phyloP scores from a whole-genome alignment of 2,113 vertebrate species.

The Halcyon malimbica region DNA sequence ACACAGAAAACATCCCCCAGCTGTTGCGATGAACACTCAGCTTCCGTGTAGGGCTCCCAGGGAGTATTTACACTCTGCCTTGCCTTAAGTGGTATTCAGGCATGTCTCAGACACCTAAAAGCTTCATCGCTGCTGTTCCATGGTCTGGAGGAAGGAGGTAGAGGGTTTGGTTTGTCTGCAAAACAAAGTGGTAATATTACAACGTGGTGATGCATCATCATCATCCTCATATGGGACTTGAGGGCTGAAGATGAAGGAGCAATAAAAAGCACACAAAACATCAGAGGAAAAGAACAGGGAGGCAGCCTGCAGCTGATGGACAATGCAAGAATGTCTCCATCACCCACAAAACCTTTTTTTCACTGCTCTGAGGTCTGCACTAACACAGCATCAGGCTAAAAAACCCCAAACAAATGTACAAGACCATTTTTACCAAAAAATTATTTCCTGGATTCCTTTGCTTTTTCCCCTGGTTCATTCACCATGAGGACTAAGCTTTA shows the following conservation, averaged over 20 bases:
- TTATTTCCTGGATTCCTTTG: background rate
- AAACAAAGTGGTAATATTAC: background rate
- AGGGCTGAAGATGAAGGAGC: background rate
- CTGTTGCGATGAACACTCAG: rapidly evolving
- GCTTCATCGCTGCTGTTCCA: rapidly evolving
- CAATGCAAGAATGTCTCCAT: background rate
- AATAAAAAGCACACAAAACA: background rate
- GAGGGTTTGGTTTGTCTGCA: background rate
- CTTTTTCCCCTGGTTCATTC: background rate
- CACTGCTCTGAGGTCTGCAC: background rate
- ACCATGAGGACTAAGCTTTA: background rate
- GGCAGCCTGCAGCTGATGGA: background rate
- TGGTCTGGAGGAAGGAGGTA: background rate
- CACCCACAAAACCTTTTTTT: background rate
- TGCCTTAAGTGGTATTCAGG: background rate
- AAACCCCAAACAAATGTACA: background rate
- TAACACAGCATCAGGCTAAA: background rate
- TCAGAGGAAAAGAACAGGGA: rapidly evolving
- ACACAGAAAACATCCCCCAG: background rate
- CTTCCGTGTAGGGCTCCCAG: rapidly evolving
- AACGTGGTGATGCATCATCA: background rate
- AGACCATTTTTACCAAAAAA: background rate
- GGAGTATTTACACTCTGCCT: background rate
- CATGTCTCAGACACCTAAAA: background rate
- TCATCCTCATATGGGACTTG: background rate